Evolutionary conservation across 92 coral and sea anemone species (phyloP), one percentile per base, ranked within the genome.

Genomic region (Epizoanthus scotinus): DNA sequence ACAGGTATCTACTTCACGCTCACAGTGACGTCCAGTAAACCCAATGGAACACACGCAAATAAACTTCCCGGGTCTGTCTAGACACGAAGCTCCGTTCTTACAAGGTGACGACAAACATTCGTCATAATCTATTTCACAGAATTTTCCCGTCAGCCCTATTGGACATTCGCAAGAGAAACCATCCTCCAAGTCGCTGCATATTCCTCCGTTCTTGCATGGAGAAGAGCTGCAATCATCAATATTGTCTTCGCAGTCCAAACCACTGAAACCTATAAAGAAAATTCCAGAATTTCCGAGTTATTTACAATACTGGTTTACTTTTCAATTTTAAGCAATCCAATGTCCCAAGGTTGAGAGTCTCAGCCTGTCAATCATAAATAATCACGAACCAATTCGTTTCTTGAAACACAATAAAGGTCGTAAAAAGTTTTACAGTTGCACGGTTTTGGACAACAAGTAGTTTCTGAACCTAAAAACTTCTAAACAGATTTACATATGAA

Each of bases 61-160:
- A 73, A 24, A 73, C n/a, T 55, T 38, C 13, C 25, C 40, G 18
- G 67, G 64, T 38, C 42, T 27, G 80, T 73, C 66, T 28, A 55
- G 8, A 18, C 80, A 73, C 44, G 80, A 25, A 55, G 29, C 80
- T 55, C 67, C 67, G 19, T 73, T 73, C 36, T 27, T 55, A 59
- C 80, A 73, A 53, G 80, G 80, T 17, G 3, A 47, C 60, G 80
- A 73, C 9, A 59, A 17, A 55, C 80, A 73, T 56, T 73, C 80
- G 59, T 73, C 67, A 3, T 28, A 27, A 44, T 73, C 80, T 28
- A n/a, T 36, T 34, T 55, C 66, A 53, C 80, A 73, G 47, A 55
- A 4, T 31, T 55, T 13, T 20, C 80, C 80, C n/a, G 52, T 9
- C 7, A 55, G 26, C 15, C 80, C 80, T 6, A 22, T 20, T 50